Percentiles rank a stretch among this genome's conserved stretches.
phyloP scores from a whole-genome alignment of 2,113 vertebrate species.

The Toxotes chatareus region DNA sequence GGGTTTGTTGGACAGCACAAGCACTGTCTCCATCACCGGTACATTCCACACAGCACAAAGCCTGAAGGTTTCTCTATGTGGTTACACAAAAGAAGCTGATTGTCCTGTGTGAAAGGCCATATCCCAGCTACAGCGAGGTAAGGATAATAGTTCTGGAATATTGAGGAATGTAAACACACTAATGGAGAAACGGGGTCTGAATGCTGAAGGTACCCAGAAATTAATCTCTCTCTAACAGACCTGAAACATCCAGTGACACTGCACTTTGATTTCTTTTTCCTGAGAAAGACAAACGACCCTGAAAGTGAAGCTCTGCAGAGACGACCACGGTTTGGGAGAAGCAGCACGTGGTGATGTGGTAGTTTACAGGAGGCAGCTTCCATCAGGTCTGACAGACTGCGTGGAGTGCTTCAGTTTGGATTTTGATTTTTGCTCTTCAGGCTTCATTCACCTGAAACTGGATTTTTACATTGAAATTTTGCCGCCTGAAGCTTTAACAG shows the following conservation, averaged over 20 bases:
- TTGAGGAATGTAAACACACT: no score
- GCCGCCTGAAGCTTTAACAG: background rate
- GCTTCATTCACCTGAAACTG: background rate
- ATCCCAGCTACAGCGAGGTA: no score
- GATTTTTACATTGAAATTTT: background rate
- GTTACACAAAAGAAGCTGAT: no score
- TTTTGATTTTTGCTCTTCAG: background rate
- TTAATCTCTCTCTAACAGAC: no score
- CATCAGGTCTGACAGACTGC: slow-evolving; percentile 4
- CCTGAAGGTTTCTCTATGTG: no score
- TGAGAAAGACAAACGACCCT: slow-evolving; percentile 30
- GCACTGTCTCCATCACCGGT: no score
- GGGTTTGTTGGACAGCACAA: no score
- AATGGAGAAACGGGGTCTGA: no score
- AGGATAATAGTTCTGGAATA: no score
- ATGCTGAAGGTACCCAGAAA: no score
- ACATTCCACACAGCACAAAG: no score
- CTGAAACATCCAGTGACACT: background rate
- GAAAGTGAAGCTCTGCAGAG: background rate
- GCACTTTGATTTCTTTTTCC: slow-evolving; percentile 16
- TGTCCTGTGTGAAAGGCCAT: no score
- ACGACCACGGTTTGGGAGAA: background rate
- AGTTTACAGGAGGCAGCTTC: background rate
- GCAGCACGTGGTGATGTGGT: background rate
- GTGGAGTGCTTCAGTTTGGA: background rate